Conservation (phyloP, 1,140 invertebrate species). For the Saccostrea cuccullata region DNA sequence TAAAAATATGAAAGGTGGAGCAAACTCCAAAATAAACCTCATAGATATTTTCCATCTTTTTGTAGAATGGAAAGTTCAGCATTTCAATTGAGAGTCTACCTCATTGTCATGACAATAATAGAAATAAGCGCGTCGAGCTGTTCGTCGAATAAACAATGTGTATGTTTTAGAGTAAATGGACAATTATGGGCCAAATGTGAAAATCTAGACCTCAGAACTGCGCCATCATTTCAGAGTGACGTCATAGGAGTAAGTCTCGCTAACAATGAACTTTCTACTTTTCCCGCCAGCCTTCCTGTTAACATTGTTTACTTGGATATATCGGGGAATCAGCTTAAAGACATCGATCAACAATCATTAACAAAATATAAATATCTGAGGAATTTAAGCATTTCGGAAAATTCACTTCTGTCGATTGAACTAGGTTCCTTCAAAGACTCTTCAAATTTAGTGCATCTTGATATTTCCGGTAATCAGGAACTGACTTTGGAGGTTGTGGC, state of each 20-base stretch:
- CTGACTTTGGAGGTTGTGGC: constrained; percentile 33
- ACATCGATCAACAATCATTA: not conserved
- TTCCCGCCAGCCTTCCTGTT: not conserved
- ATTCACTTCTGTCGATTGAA: constrained; percentile 21
- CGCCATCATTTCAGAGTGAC: not conserved
- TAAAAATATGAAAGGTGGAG: too few species aligned
- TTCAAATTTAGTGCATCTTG: not conserved
- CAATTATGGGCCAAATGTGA: not conserved
- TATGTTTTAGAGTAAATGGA: not conserved
- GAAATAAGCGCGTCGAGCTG: not conserved
- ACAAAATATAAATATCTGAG: not conserved
- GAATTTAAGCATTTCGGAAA: constrained; percentile 25
- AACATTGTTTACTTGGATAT: not conserved
- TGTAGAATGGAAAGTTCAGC: too few species aligned
- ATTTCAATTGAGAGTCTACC: too few species aligned
- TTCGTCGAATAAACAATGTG: not conserved
- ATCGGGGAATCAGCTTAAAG: not conserved
- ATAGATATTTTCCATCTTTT: too few species aligned
- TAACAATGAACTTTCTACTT: not conserved
- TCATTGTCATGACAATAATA: not conserved
- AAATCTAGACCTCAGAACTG: not conserved
- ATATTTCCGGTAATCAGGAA: constrained; percentile 45
- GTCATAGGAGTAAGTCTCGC: not conserved
- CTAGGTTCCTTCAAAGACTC: constrained; percentile 18
- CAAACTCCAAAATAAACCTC: too few species aligned